Evolutionary conservation across 2,113 vertebrate genomes (phyloP).

Genomic region (Sceloporus undulatus): DNA sequence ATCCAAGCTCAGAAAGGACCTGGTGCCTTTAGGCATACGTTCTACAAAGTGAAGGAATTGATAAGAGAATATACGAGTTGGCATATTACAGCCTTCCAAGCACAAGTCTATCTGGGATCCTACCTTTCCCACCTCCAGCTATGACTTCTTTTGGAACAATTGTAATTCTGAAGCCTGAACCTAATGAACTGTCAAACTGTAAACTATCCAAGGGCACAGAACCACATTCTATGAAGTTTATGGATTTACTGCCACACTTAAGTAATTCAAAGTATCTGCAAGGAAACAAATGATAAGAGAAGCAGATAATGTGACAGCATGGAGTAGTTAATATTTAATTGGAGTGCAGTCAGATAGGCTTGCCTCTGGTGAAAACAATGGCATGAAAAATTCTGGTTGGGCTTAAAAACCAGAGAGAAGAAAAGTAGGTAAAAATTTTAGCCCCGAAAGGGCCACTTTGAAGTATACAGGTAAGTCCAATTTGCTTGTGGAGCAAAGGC

Average conservation of each 20-base stretch:
- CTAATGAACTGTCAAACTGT: constrained; percentile 31
- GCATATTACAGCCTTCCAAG: background rate
- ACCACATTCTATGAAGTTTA: constrained; percentile 43
- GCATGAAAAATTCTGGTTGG: background rate
- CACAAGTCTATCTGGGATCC: background rate
- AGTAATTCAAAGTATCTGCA: background rate
- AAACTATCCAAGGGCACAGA: constrained; percentile 49
- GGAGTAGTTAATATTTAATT: constrained; percentile 57
- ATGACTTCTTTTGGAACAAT: background rate
- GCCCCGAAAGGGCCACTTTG: background rate
- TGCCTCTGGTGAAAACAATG: constrained; percentile 10
- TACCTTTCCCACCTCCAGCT: too few relatives aligned
- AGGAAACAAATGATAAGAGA: constrained; percentile 59
- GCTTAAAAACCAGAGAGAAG: background rate
- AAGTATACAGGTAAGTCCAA: background rate
- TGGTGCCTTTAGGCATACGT: background rate
- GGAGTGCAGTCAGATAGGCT: constrained; percentile 23
- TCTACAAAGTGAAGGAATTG: background rate
- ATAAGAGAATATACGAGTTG: background rate
- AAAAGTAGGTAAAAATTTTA: background rate
- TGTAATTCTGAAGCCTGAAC: constrained; percentile 18
- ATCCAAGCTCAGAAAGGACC: too few relatives aligned
- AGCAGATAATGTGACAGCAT: constrained; percentile 25
- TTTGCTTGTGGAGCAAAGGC: too few relatives aligned
- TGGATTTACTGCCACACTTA: constrained; percentile 15